A percentile compares a stretch with the other conserved stretches of the same genome.
Conservation (phyloP, 2,113 vertebrate genomes). For the Trogon surrucura region DNA sequence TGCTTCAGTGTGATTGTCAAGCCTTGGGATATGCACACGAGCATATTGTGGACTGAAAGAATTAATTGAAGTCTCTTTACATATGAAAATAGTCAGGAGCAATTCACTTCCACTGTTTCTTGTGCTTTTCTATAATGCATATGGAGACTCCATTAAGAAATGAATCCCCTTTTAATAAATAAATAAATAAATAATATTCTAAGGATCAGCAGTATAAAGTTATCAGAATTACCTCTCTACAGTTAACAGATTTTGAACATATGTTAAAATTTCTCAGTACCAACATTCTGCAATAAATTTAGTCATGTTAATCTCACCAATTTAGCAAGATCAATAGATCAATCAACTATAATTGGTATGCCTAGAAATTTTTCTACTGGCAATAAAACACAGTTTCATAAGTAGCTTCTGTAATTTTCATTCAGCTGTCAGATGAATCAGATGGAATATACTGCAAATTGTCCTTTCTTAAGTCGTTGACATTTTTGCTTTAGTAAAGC, state of each 20-base stretch:
- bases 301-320: neutral
- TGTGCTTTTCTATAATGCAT: neutral
- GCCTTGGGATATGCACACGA: neutral
- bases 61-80: neutral
- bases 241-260: neutral
- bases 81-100: neutral
- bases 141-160: neutral
- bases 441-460: neutral
- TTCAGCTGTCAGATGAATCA: neutral
- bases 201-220: neutral
- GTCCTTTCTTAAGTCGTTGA: conserved; percentile 13
- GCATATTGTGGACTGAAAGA: neutral
- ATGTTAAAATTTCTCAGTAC: neutral
- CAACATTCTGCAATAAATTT: neutral
- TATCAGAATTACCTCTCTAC: neutral
- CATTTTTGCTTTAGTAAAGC: conserved; percentile 16
- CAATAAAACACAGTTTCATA: neutral
- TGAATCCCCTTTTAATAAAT: neutral
- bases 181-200: neutral
- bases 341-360: neutral
- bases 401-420: neutral
- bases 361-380: neutral
- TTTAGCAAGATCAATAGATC: neutral
- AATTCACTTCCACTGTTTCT: neutral
- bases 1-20: neutral